These are phyloP conservation scores for Volucella zonaria DNA, from an alignment of 2,888 invertebrate species.

Conservation along the genomic window DNA sequence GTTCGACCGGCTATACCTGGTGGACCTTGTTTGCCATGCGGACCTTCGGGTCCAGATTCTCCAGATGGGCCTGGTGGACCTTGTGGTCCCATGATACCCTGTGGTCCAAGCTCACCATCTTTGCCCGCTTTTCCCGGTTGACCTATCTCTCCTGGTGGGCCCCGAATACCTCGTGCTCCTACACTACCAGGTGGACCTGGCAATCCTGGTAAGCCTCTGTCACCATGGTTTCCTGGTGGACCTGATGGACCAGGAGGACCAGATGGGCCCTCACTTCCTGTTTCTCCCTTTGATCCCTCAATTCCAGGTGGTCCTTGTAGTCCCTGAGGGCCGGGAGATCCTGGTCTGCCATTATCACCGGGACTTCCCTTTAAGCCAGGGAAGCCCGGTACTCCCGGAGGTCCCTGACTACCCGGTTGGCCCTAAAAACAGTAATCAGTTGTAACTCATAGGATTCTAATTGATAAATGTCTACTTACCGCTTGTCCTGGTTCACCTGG, in stretches of 20 bases:
- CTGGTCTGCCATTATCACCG: slow-evolving; percentile 88
- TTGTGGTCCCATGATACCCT: slow-evolving; percentile 86
- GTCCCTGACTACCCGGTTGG: slow-evolving; percentile 87
- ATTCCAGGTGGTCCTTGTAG: slow-evolving; percentile 88
- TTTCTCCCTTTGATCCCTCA: slow-evolving; percentile 90
- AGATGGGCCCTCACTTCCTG: slow-evolving; percentile 87
- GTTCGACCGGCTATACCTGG: slow-evolving; percentile 88
- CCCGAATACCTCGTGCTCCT: slow-evolving; percentile 77
- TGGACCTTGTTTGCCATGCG: slow-evolving; percentile 88
- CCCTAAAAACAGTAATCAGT: slow-evolving; percentile 84
- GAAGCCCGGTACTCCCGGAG: slow-evolving; percentile 87
- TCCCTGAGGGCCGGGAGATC: slow-evolving; percentile 87
- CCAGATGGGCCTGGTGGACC: slow-evolving; percentile 86
- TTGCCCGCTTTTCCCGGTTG: slow-evolving; percentile 86
- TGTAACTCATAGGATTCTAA: not conserved
- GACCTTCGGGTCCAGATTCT: slow-evolving; percentile 85
- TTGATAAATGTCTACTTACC: slow-evolving; percentile 82
- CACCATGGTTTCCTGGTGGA: slow-evolving; percentile 85
- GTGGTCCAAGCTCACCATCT: slow-evolving; percentile 88
- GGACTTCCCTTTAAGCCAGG: slow-evolving; percentile 88
- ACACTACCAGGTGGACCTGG: slow-evolving; percentile 77
- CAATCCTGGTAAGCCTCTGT: slow-evolving; percentile 77
- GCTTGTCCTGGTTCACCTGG: slow-evolving; percentile 89
- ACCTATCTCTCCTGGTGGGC: slow-evolving; percentile 87
- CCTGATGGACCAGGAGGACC: slow-evolving; percentile 84